Base-by-base conservation (phyloP, 2,113 vertebrate genomes). In the Mus spicilegus region DNA sequence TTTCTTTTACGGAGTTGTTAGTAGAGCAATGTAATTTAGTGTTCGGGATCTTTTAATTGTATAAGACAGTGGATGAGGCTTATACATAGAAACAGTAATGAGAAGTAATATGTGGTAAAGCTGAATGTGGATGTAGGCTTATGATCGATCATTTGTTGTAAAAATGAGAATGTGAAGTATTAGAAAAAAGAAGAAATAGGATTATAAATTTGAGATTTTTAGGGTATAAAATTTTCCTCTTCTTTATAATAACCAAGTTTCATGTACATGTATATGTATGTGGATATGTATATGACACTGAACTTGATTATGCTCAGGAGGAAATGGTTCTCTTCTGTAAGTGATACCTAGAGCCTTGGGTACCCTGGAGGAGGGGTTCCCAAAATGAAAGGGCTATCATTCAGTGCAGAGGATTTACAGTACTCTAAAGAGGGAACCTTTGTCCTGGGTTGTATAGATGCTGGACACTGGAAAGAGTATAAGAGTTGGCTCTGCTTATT, bases 21-120 rank as follows among this genome's bases (percentile, higher is more conserved):
- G 39, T 81, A 77, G 14, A 69, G 61, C 26, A 95, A 17, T 91
- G 7, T 93, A 87, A 39, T 54, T 80, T 91, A 49, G 87, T 65
- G 84, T 82, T 93, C 33, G n/a, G 42, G 36, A 36, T 54, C 61
- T 51, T 87, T 87, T 89, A 26, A 61, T 85, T 80, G 70, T 80
- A 89, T 51, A 87, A 91, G 80, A 84, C 70, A 14, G 6, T 86
- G 61, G 82, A 87, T 1, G 19, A 78, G 10, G 9, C 65, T 89
- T 77, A 36, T 90, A 6, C 42, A 90, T 88, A 14, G 80, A 42
- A 87, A 13, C 14, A 86, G 88, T 39, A 82, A 67, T 91, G 51
- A 33, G 49, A 51, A 33, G 42, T 51, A 67, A 92, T 90, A 72
- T 46, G 54, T 82, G 63, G 4, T 76, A 70, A 96, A 94, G 30